A percentile compares a stretch with the other conserved stretches of the same genome.
phyloP scores from a whole-genome alignment of 2,888 invertebrate species.

The Drosophila lutescens region DNA sequence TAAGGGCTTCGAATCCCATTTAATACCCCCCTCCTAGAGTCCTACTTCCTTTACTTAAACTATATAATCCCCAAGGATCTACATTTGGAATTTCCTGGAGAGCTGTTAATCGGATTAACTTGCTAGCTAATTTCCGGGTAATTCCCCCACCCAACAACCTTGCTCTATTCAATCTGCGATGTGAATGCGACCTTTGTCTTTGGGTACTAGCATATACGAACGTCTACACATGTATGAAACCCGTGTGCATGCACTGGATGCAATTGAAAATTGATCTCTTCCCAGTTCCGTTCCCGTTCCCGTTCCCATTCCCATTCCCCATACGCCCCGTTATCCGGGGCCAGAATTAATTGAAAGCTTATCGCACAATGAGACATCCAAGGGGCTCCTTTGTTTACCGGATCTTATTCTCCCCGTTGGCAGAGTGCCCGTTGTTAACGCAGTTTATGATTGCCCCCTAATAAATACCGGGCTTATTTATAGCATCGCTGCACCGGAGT shows the following conservation, averaged over 20 bases:
- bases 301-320: background rate
- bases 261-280: constrained; percentile 16
- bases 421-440: constrained; percentile 14
- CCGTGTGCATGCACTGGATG: background rate
- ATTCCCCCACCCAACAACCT: background rate
- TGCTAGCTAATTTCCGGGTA: background rate
- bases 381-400: constrained; percentile 18
- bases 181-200: constrained; percentile 7
- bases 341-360: constrained; percentile 59
- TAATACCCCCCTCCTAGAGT: no score
- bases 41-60: background rate
- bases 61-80: background rate
- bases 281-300: background rate
- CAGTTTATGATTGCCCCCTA: constrained; percentile 26
- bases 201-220: constrained; percentile 7
- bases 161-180: background rate
- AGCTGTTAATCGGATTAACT: background rate
- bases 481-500: constrained; percentile 13
- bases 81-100: background rate
- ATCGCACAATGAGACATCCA: constrained; percentile 28
- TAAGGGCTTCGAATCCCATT: no score
- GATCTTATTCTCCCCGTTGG: constrained; percentile 8
- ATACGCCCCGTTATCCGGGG: constrained; percentile 1
- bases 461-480: constrained; percentile 26
- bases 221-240: background rate